phyloP scores from a whole-genome alignment of 2,888 invertebrate species.

The Fragum sueziense region DNA sequence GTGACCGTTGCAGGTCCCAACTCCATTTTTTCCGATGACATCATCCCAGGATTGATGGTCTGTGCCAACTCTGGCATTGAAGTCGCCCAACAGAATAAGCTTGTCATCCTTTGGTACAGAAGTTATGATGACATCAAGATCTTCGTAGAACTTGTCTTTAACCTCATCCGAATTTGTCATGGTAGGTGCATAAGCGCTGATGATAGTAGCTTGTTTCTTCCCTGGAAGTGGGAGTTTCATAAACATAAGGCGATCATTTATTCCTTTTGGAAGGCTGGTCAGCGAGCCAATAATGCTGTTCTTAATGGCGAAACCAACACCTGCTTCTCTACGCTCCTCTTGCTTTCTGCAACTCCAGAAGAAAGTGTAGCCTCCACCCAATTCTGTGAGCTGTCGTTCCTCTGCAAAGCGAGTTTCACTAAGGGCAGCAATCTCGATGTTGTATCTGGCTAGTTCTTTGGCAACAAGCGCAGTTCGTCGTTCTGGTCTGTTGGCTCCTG shows the following conservation, averaged over 20 bases:
- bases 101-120: too few species aligned
- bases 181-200: slow-evolving; percentile 27
- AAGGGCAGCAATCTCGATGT: too few species aligned
- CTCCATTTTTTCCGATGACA: slow-evolving; percentile 19
- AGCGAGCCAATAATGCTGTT: too few species aligned
- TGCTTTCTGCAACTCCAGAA: slow-evolving; percentile 9
- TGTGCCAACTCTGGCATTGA: too few species aligned
- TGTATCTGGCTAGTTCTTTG: too few species aligned
- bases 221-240: neutral
- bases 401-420: slow-evolving; percentile 8
- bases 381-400: slow-evolving; percentile 13
- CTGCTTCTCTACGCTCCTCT: neutral
- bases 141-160: slow-evolving; percentile 21
- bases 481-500: neutral
- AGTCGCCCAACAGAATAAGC: too few species aligned
- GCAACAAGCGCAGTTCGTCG: too few species aligned
- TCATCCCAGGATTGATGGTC: slow-evolving; percentile 26
- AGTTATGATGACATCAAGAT: slow-evolving; percentile 34
- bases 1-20: slow-evolving; percentile 5
- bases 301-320: slow-evolving; percentile 15
- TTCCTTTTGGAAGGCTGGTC: neutral
- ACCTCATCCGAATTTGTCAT: slow-evolving; percentile 26
- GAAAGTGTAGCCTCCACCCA: slow-evolving; percentile 1
- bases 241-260: slow-evolving; percentile 11
- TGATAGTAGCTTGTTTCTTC: neutral